A percentile compares a stretch with the other conserved stretches of the same genome.
These are phyloP conservation scores for Porites lutea DNA, from an alignment of 64 coral and sea anemone species.

Conservation along the genomic window DNA sequence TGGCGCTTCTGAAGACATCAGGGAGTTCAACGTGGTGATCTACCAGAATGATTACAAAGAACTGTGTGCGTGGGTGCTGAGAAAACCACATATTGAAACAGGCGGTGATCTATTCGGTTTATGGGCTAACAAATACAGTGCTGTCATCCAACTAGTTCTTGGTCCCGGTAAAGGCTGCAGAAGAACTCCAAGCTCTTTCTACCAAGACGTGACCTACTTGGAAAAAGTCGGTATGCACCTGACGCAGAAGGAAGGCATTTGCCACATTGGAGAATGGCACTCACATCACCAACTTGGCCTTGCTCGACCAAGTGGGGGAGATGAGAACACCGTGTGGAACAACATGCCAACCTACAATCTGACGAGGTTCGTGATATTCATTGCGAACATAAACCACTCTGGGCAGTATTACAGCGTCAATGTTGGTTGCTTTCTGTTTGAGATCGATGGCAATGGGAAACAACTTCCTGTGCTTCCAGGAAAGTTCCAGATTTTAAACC, in stretches of 20 bases:
- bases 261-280: slow-evolving; percentile 73
- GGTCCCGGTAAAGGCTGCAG: slow-evolving; percentile 43
- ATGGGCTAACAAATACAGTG: slow-evolving; percentile 50
- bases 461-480: neutral
- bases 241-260: slow-evolving; percentile 31
- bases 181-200: slow-evolving; percentile 13
- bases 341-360: slow-evolving; percentile 70
- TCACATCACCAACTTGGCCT: slow-evolving; percentile 73
- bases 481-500: neutral
- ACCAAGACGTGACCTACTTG: slow-evolving; percentile 54
- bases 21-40: slow-evolving; percentile 10
- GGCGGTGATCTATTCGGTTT: slow-evolving; percentile 70
- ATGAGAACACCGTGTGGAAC: slow-evolving; percentile 72
- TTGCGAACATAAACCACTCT: slow-evolving; percentile 26
- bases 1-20: neutral
- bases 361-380: slow-evolving; percentile 69
- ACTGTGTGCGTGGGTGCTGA: slow-evolving; percentile 24
- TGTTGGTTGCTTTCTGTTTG: slow-evolving; percentile 55
- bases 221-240: slow-evolving; percentile 21
- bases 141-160: slow-evolving; percentile 56
- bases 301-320: slow-evolving; percentile 68
- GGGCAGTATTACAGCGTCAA: neutral
- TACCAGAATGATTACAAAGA: slow-evolving; percentile 40
- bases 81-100: slow-evolving; percentile 44
- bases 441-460: slow-evolving; percentile 18